A percentile compares a stretch with the other conserved stretches of the same genome.
Conservation (phyloP, 1,140 invertebrate species). For the Drosophila sechellia region DNA sequence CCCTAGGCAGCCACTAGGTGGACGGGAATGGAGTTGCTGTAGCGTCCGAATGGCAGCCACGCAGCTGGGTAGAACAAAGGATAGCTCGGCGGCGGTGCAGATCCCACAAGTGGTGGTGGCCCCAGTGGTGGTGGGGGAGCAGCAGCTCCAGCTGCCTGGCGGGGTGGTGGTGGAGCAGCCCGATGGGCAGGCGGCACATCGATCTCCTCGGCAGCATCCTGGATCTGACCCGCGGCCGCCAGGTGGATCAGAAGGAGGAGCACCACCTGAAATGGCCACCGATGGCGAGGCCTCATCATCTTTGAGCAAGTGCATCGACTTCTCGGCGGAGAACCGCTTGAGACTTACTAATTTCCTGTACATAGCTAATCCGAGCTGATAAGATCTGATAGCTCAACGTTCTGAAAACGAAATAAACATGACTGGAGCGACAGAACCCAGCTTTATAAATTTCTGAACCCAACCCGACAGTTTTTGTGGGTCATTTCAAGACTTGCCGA, state of each 20-base stretch:
- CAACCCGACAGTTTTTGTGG: constrained; percentile 29
- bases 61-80: constrained; percentile 66
- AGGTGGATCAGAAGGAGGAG: constrained; percentile 9
- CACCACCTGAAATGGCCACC: constrained; percentile 45
- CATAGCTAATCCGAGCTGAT: constrained; percentile 39
- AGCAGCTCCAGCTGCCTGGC: constrained; percentile 16
- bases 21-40: constrained; percentile 31
- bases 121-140: constrained; percentile 18
- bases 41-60: constrained; percentile 73
- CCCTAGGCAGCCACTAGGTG: constrained; percentile 5
- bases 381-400: constrained; percentile 40
- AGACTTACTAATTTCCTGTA: constrained; percentile 73
- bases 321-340: constrained; percentile 38
- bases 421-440: not conserved
- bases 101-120: constrained; percentile 24
- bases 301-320: constrained; percentile 31
- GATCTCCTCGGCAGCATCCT: constrained; percentile 57
- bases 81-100: constrained; percentile 48
- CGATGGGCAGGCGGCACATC: constrained; percentile 62
- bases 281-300: constrained; percentile 27
- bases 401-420: constrained; percentile 25
- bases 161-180: constrained; percentile 30
- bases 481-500: constrained; percentile 12
- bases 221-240: constrained; percentile 40
- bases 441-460: constrained; percentile 63